These are phyloP conservation scores for Tuberolachnus salignus DNA, from an alignment of 2,888 invertebrate species.

Conservation along the genomic window DNA sequence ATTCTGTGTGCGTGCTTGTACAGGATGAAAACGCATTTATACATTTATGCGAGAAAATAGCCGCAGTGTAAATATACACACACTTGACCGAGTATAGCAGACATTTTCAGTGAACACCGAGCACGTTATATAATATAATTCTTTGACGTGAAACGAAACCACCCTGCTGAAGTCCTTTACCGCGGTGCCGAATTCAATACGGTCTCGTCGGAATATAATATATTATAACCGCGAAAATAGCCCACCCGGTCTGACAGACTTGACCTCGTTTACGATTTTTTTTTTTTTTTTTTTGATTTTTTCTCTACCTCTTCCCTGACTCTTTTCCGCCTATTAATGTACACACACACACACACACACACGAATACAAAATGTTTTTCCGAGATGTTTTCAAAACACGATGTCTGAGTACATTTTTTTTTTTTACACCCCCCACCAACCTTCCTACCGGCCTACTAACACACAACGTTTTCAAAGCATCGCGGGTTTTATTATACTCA, in stretches of 20 bases:
- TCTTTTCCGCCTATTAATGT: background rate
- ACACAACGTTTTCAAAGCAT: too few species aligned
- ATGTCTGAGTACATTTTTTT: background rate
- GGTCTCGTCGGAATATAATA: background rate
- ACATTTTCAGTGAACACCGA: conserved; percentile 14
- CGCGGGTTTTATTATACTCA: too few species aligned
- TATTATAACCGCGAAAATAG: background rate
- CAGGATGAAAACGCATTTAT: too few species aligned
- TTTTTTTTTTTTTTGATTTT: too few species aligned
- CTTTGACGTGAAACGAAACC: conserved; percentile 12
- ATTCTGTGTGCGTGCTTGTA: background rate
- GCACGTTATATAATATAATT: conserved; percentile 1
- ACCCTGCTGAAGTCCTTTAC: background rate
- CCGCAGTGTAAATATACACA: background rate
- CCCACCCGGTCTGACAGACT: conserved; percentile 11
- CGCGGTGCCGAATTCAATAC: conserved; percentile 14
- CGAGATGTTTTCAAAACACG: background rate
- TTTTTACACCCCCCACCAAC: too few species aligned
- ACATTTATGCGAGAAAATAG: too few species aligned
- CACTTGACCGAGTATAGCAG: background rate
- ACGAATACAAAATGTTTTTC: background rate
- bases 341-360: too few species aligned
- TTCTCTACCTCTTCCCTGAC: too few species aligned
- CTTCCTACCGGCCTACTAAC: too few species aligned
- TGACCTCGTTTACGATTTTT: conserved; percentile 24